phyloP scores from a whole-genome alignment of 2,797 vertebrate genomes.

The Alfaro cultratus region DNA sequence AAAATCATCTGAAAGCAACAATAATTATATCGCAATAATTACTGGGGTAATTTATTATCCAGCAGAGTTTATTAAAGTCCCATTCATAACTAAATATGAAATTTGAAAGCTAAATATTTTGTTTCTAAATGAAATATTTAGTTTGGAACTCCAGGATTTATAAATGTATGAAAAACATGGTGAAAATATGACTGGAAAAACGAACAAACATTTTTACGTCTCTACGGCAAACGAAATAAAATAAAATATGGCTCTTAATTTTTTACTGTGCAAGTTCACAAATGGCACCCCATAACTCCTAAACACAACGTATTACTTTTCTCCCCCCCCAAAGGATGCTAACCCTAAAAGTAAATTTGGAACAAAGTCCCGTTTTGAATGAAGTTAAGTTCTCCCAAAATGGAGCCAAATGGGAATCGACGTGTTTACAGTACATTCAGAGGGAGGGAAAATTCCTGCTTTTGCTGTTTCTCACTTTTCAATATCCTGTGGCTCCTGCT shows the following conservation, averaged over 20 bases:
- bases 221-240: not conserved
- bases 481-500: constrained; percentile 51
- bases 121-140: not conserved
- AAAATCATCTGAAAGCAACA: no score
- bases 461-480: constrained; percentile 16
- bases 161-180: not conserved
- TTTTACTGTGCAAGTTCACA: not conserved
- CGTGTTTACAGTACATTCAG: not conserved
- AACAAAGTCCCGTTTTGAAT: not conserved
- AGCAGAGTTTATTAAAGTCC: no score
- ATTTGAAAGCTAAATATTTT: not conserved
- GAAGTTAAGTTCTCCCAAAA: not conserved
- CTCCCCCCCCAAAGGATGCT: not conserved
- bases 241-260: not conserved
- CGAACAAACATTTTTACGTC: not conserved
- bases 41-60: no score
- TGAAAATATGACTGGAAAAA: not conserved
- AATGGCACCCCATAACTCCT: not conserved
- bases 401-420: not conserved
- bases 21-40: no score
- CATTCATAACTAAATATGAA: not conserved
- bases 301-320: not conserved
- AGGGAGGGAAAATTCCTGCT: not conserved
- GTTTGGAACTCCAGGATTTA: not conserved
- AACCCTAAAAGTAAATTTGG: not conserved